Evolutionary conservation across 1,140 invertebrate genomes (phyloP), one percentile per base, ranked within the genome.

Genomic region (Maniola jurtina): DNA sequence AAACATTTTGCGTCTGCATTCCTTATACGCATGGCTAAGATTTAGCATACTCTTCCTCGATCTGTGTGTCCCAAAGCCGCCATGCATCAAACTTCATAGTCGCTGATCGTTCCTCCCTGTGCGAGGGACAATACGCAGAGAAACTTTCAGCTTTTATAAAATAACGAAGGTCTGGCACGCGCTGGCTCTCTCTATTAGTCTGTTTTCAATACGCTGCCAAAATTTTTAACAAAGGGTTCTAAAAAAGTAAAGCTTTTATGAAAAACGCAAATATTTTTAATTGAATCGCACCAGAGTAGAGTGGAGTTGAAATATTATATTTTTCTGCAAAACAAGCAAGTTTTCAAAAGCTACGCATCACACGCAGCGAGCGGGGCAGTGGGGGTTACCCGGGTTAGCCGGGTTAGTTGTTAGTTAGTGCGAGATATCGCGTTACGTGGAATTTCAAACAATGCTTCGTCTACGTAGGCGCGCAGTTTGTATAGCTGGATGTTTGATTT

Each of bases 191-290:
- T n/a, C n/a, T n/a, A n/a, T n/a, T n/a, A 11, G 40, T 42, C 6
- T 9, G 10, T 9, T 42, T 42, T 42, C 11, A 3, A 42, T 9
- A 42, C 40, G 40, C 6, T 3, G 40, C 10, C 40, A 42, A 11
- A 8, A 8, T 9, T 9, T 42, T 42, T 11, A 6, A 8, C 6
- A 6, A 42, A 6, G 40, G 11, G 40, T 11, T 8, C 6, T 6
- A 16, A 50, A 50, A n/a, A n/a, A n/a, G n/a, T n/a, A 50, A 50
- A 15, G 56, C 45, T 52, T 64, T 58, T 64, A 59, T 35, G 7
- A 16, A 38, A 66, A 60, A 61, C 40, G 59, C 38, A 61, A 48
- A 61, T 42, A 61, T 61, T 60, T 52, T 54, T 54, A 61, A 66
- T 66, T 45, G 50, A 66, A 66, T 66, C 58, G 61, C 57, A 33